Evolutionary conservation across 1,140 invertebrate genomes (phyloP), one percentile per base, ranked within the genome.

Genomic region (Diploscapter pachys): DNA sequence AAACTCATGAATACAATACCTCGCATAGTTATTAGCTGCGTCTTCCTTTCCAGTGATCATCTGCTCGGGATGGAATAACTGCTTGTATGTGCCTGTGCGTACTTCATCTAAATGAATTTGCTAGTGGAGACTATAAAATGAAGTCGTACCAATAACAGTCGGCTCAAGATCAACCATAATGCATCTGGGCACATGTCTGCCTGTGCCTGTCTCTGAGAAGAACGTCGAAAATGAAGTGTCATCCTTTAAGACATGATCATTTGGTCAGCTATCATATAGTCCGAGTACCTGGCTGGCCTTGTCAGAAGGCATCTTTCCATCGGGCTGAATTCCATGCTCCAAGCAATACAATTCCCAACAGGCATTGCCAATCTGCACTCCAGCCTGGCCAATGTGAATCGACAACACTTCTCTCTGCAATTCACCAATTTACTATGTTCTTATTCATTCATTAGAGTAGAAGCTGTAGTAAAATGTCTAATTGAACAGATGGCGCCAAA

Each of bases 11-110:
- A 31, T 1, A 31, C 31, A 31, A 31, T 31, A 31, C 31, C 31
- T 31, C 52, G 92, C 92, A 81, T 93, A 80, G 74, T 93, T 93
- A 87, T 93, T 93, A 3, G 78, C 92, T 52, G 92, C 92, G 86
- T 93, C 92, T 87, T 93, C 92, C 83, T 90, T 90, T 4, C 89
- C 90, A 50, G 86, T 87, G 68, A 85, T 81, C 53, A 88, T 73
- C 68, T 85, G 83, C 76, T 87, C 87, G 8, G 87, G 87, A 75
- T 88, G 87, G 80, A 88, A 88, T 31, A 88, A 80, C 63, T 78
- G 69, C 31, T 80, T 71, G 71, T 86, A 87, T 53, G 80, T 79
- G 9, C 85, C 85, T n/a, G 83, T 81, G 51, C 85, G 72, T n/a
- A 87, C 81, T 75, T 87, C 86, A 80, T 87, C 86, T 76, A 72